Evolutionary conservation across 2,888 invertebrate genomes (phyloP).

Genomic region (Copidosoma aretas): DNA sequence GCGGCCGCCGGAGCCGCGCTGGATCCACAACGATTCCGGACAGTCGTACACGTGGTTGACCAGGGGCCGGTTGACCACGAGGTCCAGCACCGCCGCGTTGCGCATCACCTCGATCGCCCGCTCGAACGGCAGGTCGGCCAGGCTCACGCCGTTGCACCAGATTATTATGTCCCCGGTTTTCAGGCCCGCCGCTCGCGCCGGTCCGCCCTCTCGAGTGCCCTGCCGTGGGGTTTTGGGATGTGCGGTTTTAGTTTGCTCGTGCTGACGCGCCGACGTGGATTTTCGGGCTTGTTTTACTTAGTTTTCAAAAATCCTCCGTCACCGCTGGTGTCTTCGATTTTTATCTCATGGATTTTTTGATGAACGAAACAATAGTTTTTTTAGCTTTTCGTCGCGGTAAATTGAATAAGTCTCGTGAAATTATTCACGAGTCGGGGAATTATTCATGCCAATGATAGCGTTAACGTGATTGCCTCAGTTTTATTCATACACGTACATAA

Average conservation of each 20-base stretch:
- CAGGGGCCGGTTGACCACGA: slow-evolving; percentile 65
- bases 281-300: too few species aligned
- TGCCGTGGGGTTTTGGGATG: slow-evolving; percentile 62
- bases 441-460: too few species aligned
- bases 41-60: slow-evolving; percentile 54
- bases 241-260: not conserved
- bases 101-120: slow-evolving; percentile 60
- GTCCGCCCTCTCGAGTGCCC: slow-evolving; percentile 87
- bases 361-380: too few species aligned
- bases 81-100: slow-evolving; percentile 57
- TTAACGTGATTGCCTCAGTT: too few species aligned
- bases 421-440: too few species aligned
- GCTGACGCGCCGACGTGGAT: too few species aligned
- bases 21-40: slow-evolving; percentile 54
- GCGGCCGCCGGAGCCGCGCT: slow-evolving; percentile 57
- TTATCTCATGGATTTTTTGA: too few species aligned
- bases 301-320: too few species aligned
- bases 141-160: slow-evolving; percentile 78
- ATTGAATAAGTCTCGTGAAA: too few species aligned
- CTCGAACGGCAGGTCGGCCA: slow-evolving; percentile 59
- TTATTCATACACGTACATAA: too few species aligned
- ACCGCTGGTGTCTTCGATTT: too few species aligned
- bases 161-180: slow-evolving; percentile 91
- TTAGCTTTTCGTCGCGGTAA: too few species aligned
- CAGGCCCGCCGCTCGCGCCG: slow-evolving; percentile 86